phyloP scores from a whole-genome alignment of 2,888 invertebrate species.

The Biston stratarius region DNA sequence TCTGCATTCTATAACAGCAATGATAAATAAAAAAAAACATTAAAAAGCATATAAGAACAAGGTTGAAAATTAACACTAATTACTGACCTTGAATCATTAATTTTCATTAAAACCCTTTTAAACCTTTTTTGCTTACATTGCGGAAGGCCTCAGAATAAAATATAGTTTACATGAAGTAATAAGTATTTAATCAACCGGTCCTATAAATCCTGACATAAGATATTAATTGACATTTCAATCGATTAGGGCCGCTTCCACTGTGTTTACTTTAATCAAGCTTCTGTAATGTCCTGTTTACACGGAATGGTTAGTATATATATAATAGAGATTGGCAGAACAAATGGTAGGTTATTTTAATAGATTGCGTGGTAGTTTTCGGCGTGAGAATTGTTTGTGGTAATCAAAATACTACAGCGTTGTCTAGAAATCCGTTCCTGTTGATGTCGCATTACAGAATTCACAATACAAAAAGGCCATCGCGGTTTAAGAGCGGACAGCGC shows the following conservation, averaged over 20 bases:
- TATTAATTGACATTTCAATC: constrained; percentile 27
- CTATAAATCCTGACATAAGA: constrained; percentile 10
- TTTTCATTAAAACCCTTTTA: constrained; percentile 12
- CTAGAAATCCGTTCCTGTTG: too few species aligned
- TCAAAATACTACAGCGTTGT: too few species aligned
- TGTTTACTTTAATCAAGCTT: constrained; percentile 6
- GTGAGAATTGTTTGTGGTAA: too few species aligned
- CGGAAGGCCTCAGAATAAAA: constrained; percentile 15
- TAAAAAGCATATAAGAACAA: not conserved
- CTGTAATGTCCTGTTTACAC: constrained; percentile 1
- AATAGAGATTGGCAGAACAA: not conserved
- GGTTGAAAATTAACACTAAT: constrained; percentile 1
- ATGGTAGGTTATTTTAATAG: not conserved
- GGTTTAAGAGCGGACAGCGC: too few species aligned
- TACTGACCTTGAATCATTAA: constrained; percentile 14
- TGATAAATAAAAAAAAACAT: not conserved
- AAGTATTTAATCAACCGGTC: constrained; percentile 21
- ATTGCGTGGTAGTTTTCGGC: not conserved
- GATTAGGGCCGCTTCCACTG: constrained; percentile 21
- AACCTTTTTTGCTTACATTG: constrained; percentile 6
- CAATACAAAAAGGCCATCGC: too few species aligned
- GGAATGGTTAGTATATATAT: not conserved
- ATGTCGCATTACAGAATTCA: too few species aligned
- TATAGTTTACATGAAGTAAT: constrained; percentile 18
- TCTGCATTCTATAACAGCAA: too few species aligned